Conservation (phyloP, 2,888 invertebrate species). For the Helleia helle region DNA sequence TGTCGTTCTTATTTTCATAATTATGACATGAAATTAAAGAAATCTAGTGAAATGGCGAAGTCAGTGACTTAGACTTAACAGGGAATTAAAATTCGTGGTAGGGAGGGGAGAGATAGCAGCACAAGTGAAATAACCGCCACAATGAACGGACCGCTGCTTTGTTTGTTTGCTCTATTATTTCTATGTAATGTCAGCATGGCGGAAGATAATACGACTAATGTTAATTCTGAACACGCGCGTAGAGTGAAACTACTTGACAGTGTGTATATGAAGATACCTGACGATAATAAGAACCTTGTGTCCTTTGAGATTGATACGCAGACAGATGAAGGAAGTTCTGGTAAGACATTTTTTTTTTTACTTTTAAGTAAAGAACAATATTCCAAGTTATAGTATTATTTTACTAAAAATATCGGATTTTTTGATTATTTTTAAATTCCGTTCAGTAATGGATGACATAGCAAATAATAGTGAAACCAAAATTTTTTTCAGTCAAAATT, state of each 20-base stretch:
- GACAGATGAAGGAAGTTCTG: slow-evolving; percentile 32
- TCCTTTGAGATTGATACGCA: slow-evolving; percentile 48
- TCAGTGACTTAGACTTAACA: slow-evolving; percentile 13
- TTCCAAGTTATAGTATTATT: no score
- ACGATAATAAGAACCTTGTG: slow-evolving; percentile 34
- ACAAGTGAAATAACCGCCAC: slow-evolving; percentile 38
- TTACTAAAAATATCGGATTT: no score
- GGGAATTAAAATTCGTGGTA: slow-evolving; percentile 14
- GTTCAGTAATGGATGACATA: no score
- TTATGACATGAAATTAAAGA: slow-evolving; percentile 9
- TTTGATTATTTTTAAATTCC: no score
- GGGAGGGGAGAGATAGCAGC: slow-evolving; percentile 28
- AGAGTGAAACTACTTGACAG: slow-evolving; percentile 50
- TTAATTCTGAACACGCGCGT: slow-evolving; percentile 12
- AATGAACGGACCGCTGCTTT: slow-evolving; percentile 40
- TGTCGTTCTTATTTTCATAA: background rate
- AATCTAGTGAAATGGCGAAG: slow-evolving; percentile 10
- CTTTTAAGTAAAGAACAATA: no score
- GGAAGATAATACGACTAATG: background rate
- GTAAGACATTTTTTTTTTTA: slow-evolving; percentile 31
- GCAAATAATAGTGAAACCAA: no score
- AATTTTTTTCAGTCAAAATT: no score
- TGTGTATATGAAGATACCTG: slow-evolving; percentile 44
- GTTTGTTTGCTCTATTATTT: slow-evolving; percentile 19
- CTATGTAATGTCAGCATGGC: background rate